Conservation (phyloP, 2,113 vertebrate species). For the Orycteropus afer region DNA sequence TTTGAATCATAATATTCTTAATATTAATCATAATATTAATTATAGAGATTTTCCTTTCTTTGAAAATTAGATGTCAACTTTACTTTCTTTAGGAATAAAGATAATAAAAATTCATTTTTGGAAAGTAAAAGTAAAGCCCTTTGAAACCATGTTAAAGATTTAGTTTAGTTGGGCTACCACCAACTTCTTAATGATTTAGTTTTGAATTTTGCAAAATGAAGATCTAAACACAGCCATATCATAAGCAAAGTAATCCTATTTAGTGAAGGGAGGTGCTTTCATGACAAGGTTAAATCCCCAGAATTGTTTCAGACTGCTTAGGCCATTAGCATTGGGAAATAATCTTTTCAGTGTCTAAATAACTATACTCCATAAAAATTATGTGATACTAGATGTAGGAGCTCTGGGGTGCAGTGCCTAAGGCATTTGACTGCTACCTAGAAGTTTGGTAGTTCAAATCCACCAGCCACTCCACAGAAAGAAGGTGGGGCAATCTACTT, state of each 20-base stretch:
- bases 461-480: too few species aligned
- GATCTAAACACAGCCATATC: background rate
- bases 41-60: background rate
- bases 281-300: background rate
- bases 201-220: slow-evolving; percentile 4
- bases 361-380: background rate
- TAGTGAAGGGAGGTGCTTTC: background rate
- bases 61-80: background rate
- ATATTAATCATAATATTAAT: too few species aligned
- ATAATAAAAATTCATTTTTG: background rate
- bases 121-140: background rate
- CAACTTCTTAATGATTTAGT: background rate
- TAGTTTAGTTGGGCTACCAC: background rate
- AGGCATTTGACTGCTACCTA: too few species aligned
- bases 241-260: background rate
- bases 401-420: too few species aligned
- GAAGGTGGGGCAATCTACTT: too few species aligned
- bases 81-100: background rate
- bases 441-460: too few species aligned
- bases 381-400: background rate
- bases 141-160: slow-evolving; percentile 11
- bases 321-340: background rate
- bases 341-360: background rate
- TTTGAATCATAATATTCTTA: background rate
- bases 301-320: background rate